phyloP scores from a whole-genome alignment of 2,797 vertebrate species.

The Acanthornis magna region DNA sequence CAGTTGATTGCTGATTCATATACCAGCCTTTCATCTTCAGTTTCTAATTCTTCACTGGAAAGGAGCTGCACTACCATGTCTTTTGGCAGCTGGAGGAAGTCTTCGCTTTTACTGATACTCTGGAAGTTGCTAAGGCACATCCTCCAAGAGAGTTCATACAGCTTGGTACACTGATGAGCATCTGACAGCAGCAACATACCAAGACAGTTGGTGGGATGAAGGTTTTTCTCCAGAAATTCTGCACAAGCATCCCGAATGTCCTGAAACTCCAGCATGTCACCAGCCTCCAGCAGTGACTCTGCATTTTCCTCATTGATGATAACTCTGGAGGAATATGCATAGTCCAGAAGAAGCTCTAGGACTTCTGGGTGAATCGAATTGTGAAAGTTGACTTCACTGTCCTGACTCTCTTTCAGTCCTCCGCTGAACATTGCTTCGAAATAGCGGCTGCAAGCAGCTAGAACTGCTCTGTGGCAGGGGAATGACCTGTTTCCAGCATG shows the following conservation, averaged over 20 bases:
- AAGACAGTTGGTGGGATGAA: conserved; percentile 95
- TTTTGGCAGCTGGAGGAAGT: conserved; percentile 97
- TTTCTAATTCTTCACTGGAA: conserved; percentile 96
- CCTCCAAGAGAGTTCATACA: conserved; percentile 94
- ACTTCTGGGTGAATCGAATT: conserved; percentile 96
- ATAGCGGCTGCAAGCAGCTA: conserved; percentile 97
- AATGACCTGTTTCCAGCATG: conserved; percentile 93
- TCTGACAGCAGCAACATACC: conserved; percentile 96
- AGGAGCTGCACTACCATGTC: conserved; percentile 95
- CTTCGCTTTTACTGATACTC: conserved; percentile 94
- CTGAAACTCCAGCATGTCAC: conserved; percentile 98
- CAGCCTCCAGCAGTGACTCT: conserved; percentile 93
- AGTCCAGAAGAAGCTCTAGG: conserved; percentile 94
- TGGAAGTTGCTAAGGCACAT: conserved; percentile 99
- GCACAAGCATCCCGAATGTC: conserved; percentile 97
- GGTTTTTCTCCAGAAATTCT: conserved; percentile 95
- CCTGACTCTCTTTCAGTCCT: conserved; percentile 93
- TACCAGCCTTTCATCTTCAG: conserved; percentile 93
- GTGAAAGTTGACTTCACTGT: conserved; percentile 94
- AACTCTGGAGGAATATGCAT: conserved; percentile 95
- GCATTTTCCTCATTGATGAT: conserved; percentile 98
- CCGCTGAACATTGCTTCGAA: conserved; percentile 99
- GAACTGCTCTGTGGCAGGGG: conserved; percentile 94
- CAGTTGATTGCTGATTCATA: conserved; percentile 96
- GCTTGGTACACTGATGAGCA: conserved; percentile 94